Evolutionary conservation across 2,113 vertebrate species (phyloP).

Genomic region (Ginglymostoma cirratum): DNA sequence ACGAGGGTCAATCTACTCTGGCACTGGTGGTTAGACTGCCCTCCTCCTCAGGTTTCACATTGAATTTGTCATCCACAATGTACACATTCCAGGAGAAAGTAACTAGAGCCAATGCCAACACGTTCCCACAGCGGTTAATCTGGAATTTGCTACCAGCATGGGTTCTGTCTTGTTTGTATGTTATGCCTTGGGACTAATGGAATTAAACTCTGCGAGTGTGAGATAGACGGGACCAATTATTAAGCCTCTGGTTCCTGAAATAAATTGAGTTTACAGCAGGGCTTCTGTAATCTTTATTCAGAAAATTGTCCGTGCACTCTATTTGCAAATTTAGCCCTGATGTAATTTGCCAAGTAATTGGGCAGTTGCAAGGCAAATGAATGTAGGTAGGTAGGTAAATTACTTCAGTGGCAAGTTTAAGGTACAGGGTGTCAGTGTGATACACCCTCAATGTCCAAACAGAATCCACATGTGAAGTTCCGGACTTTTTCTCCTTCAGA

Average conservation of each 20-base stretch:
- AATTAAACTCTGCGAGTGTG: neutral
- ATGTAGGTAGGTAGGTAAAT: too few species aligned
- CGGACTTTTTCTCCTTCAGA: neutral
- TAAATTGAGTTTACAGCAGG: slow-evolving; percentile 13
- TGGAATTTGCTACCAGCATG: neutral
- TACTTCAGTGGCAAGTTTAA: neutral
- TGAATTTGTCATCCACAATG: neutral
- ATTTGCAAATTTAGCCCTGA: neutral
- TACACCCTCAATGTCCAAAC: too few species aligned
- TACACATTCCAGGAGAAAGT: neutral
- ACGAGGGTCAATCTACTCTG: neutral
- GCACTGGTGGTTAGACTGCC: neutral
- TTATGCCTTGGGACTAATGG: neutral
- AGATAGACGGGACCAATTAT: neutral
- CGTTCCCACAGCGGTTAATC: neutral
- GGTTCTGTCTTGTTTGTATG: neutral
- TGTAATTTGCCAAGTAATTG: neutral
- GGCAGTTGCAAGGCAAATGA: neutral
- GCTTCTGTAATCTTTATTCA: neutral
- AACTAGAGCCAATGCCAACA: neutral
- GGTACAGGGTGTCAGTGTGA: too few species aligned
- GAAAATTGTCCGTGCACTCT: neutral
- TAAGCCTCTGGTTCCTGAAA: neutral
- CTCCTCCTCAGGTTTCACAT: neutral
- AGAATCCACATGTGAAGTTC: neutral